Evolutionary conservation across 2,113 vertebrate genomes (phyloP).

Genomic region (Epinephelus moara): DNA sequence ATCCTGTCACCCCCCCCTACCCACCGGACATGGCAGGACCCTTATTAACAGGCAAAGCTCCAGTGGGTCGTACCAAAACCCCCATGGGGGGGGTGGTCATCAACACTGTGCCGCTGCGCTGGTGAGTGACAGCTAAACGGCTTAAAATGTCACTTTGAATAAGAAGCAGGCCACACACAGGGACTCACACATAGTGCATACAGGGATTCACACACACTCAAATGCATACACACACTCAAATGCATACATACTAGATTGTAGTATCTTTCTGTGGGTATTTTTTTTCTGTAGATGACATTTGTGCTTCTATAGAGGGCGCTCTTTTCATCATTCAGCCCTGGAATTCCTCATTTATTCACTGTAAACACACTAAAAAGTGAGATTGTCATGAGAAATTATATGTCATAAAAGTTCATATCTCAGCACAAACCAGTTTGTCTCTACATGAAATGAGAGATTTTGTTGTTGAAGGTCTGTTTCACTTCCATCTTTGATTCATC

Average conservation of each 20-base stretch:
- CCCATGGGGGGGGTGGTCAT: conserved; percentile 67
- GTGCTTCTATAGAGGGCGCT: background rate
- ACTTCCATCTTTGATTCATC: too few relatives aligned
- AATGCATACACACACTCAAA: background rate
- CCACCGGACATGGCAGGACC: conserved; percentile 77
- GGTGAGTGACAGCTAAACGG: conserved; percentile 79
- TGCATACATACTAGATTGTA: background rate
- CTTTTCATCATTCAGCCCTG: conserved; percentile 1
- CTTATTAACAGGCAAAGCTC: conserved; percentile 82
- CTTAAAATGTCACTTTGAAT: conserved; percentile 82
- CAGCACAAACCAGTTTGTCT: background rate
- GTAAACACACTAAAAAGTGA: background rate
- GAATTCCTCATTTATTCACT: background rate
- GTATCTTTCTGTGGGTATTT: background rate
- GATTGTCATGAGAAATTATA: background rate
- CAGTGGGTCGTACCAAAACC: conserved; percentile 80
- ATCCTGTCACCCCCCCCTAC: conserved; percentile 75
- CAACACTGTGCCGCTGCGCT: conserved; percentile 65
- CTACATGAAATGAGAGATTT: too few relatives aligned
- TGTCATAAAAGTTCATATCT: background rate
- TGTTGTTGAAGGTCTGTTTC: too few relatives aligned
- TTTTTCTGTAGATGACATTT: background rate
- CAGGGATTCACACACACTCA: conserved; percentile 18
- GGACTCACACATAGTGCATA: conserved; percentile 31
- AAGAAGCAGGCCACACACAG: conserved; percentile 70